Evolutionary conservation across 1,140 invertebrate species (phyloP), one percentile per base, ranked within the genome.

Genomic region (Halesus radiatus): DNA sequence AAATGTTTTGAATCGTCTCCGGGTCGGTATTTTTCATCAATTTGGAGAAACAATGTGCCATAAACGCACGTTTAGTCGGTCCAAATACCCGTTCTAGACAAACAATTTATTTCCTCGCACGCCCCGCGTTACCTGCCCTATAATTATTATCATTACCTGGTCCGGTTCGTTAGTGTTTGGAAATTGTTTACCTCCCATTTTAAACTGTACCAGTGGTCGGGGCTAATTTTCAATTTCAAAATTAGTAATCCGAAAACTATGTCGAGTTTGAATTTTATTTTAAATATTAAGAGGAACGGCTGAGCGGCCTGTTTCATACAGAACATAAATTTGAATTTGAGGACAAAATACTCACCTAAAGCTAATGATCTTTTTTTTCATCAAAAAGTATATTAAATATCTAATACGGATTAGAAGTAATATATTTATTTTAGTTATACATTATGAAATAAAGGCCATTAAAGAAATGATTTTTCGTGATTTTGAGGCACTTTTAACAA

Each of bases 31-130:
- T 82, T 82, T 78, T 78, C 45, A 79, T 58, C 64, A 79, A 76
- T 79, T 78, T 74, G n/a, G 58, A 54, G 68, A 77, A 83, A 83
- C 79, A 83, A 73, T 77, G 64, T 68, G 64, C 82, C 82, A 83
- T 83, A 83, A 83, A 83, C 72, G 76, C 81, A 60, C 81, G 76
- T 52, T 78, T 73, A 78, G 52, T 23, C 22, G 29, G 56, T 32
- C 60, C 10, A 75, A 79, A 76, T 81, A 79, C 76, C 79, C 52
- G 76, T 83, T 83, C 82, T 83, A 79, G 82, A 79, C 79, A 83
- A 83, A 83, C 82, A 83, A 83, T 83, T 81, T 83, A 83, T 83
- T 79, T 83, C 64, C 53, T 32, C 70, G 20, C 78, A 80, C 81
- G 81, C 81, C 81, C 81, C 18, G 54, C 18, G 66, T 53, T 68